A percentile compares a stretch with the other conserved stretches of the same genome.
These are phyloP conservation scores for Rhagologus leucostigma DNA, from an alignment of 2,113 vertebrate genomes.

Conservation along the genomic window DNA sequence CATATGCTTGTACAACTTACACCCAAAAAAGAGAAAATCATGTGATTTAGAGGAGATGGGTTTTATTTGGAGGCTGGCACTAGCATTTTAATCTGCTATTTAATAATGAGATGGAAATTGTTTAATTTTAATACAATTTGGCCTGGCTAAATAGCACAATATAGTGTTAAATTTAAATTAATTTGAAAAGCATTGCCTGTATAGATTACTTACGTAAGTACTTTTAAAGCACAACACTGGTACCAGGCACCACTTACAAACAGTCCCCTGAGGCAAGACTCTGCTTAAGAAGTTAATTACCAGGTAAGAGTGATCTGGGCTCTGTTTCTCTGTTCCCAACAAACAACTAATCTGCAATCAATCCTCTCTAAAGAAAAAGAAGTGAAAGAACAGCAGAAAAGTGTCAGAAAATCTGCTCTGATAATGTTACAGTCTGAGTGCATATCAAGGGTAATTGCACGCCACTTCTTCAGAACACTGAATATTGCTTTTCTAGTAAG, in stretches of 20 bases:
- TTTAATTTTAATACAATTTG: neutral
- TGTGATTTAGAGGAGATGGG: neutral
- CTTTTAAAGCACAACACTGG: neutral
- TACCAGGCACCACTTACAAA: neutral
- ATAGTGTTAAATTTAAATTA: neutral
- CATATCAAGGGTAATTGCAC: neutral
- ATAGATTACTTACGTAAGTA: neutral
- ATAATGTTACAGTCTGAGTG: neutral
- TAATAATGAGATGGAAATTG: neutral
- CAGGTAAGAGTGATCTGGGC: neutral
- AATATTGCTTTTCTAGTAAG: neutral
- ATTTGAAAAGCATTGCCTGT: neutral
- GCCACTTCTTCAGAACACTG: neutral
- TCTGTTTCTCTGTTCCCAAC: neutral
- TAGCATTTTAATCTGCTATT: neutral
- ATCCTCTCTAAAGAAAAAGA: neutral
- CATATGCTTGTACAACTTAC: neutral
- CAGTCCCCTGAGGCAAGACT: neutral
- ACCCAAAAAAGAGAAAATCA: neutral
- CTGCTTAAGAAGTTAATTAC: neutral
- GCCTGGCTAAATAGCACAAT: neutral
- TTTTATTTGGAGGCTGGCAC: neutral
- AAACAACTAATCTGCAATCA: neutral
- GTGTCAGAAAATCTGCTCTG: neutral
- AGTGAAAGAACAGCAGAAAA: neutral